A percentile compares a stretch with the other conserved stretches of the same genome.
Evolutionary conservation across 2,113 vertebrate species (phyloP).

Genomic region (Mungos mungo): DNA sequence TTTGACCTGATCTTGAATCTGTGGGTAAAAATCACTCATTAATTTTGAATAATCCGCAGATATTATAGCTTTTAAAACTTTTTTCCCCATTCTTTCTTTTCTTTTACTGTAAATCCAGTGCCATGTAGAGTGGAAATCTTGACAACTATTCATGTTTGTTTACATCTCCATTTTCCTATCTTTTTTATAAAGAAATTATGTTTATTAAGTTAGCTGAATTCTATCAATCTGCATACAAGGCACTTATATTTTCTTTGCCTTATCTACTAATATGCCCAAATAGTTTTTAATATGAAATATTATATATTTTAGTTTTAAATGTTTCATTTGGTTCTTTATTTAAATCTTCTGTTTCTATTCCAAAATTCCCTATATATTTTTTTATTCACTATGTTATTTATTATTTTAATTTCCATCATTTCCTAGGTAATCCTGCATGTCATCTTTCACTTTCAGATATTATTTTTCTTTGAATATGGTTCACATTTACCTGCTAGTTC

Average conservation of each 20-base stretch:
- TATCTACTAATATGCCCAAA: background rate
- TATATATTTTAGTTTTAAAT: background rate
- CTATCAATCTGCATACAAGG: background rate
- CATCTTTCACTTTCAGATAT: background rate
- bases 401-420: background rate
- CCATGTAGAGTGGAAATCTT: background rate
- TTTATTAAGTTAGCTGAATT: background rate
- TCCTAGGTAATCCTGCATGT: background rate
- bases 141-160: background rate
- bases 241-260: background rate
- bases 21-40: background rate
- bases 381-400: background rate
- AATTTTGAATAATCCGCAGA: background rate
- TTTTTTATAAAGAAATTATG: background rate
- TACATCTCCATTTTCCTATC: background rate
- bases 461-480: background rate
- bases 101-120: background rate
- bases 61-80: background rate
- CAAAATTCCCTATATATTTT: background rate
- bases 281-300: background rate
- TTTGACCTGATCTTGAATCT: background rate
- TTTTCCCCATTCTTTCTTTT: background rate
- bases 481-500: background rate
- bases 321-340: background rate
- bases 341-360: background rate